Evolutionary conservation across 1,140 invertebrate species (phyloP).

Genomic region (Drosophila insularis): DNA sequence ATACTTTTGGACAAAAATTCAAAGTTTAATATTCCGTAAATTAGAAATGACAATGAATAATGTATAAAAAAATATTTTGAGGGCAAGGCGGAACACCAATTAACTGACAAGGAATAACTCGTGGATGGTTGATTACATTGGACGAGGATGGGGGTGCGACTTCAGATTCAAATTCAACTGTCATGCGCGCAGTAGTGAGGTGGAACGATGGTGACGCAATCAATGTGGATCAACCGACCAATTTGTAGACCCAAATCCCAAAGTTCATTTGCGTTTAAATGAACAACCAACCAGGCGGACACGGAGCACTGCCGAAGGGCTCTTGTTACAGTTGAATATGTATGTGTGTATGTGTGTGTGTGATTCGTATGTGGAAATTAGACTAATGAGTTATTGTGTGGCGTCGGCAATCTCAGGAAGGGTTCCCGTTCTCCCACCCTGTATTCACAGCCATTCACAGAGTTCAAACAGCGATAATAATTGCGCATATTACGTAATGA

Average conservation of each 20-base stretch:
- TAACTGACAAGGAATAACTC: not conserved
- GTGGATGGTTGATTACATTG: constrained; percentile 5
- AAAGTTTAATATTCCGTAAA: no score
- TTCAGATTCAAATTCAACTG: constrained; percentile 13
- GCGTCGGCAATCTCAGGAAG: constrained; percentile 15
- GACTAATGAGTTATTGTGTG: constrained; percentile 74
- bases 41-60: not conserved
- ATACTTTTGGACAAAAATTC: no score
- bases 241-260: constrained; percentile 45
- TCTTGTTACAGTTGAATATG: constrained; percentile 5
- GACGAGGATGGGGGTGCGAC: not conserved
- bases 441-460: constrained; percentile 17
- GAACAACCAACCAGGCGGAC: constrained; percentile 30
- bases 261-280: constrained; percentile 73
- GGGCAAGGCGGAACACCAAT: not conserved
- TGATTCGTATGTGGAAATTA: constrained; percentile 33
- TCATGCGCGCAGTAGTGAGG: constrained; percentile 1
- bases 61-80: not conserved
- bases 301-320: constrained; percentile 8
- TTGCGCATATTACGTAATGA: constrained; percentile 58
- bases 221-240: constrained; percentile 35
- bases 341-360: not conserved
- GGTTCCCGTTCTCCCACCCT: constrained; percentile 23
- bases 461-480: constrained; percentile 69
- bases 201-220: constrained; percentile 31